Conservation (phyloP, 2,888 invertebrate species). For the Drosophila helvetica region DNA sequence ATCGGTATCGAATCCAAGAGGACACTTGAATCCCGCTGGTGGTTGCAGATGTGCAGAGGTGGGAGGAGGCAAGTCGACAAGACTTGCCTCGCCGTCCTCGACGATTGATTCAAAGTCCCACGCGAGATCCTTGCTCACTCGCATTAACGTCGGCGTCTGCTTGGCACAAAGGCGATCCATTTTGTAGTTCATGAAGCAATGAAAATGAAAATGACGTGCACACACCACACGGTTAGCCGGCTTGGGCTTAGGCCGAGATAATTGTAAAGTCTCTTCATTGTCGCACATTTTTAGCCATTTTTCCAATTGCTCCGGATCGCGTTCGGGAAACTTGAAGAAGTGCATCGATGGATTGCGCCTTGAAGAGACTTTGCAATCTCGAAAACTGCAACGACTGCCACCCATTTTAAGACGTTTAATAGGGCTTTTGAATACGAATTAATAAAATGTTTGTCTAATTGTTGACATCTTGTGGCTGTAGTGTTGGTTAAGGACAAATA, state of each 20-base stretch:
- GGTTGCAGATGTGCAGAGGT: slow-evolving; percentile 73
- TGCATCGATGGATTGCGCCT: slow-evolving; percentile 82
- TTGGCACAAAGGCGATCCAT: slow-evolving; percentile 84
- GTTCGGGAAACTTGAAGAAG: slow-evolving; percentile 85
- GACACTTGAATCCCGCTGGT: slow-evolving; percentile 65
- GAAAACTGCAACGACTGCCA: slow-evolving; percentile 85
- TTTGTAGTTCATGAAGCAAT: slow-evolving; percentile 84
- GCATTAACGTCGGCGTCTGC: slow-evolving; percentile 84
- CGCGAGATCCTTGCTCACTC: slow-evolving; percentile 67
- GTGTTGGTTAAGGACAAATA: no score
- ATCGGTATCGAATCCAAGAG: slow-evolving; percentile 53
- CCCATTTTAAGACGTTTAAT: slow-evolving; percentile 82
- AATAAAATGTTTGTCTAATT: no score
- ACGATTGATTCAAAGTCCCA: slow-evolving; percentile 71
- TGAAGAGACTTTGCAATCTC: slow-evolving; percentile 84
- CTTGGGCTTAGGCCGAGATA: slow-evolving; percentile 79
- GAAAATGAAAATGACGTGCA: slow-evolving; percentile 85
- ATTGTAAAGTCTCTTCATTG: slow-evolving; percentile 65
- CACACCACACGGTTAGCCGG: slow-evolving; percentile 85
- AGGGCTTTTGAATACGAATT: no score
- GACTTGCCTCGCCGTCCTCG: slow-evolving; percentile 54
- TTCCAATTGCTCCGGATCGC: slow-evolving; percentile 55
- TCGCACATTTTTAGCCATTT: slow-evolving; percentile 72
- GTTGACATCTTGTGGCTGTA: no score
- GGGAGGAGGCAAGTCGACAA: slow-evolving; percentile 55